phyloP scores from a whole-genome alignment of 2,113 vertebrate genomes.

The zebrafish (Danio rerio) region GRCz12tu NC_133177.1:23656001-23656500 shows the following conservation, averaged over 20 bases:
- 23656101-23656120: background rate
- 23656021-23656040: no score
- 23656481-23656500: no score
- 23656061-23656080: no score
- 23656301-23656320: background rate
- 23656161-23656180: conserved; percentile 66
- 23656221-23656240: conserved; percentile 37
- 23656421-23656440: no score
- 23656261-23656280: conserved; percentile 20
- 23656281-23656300: conserved; percentile 13
- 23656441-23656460: no score
- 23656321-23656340: conserved; percentile 49
- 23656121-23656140: conserved; percentile 21
- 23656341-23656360: conserved; percentile 53
- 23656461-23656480: no score
- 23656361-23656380: conserved; percentile 54
- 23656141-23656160: conserved; percentile 76
- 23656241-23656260: conserved; percentile 38
- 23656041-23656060: no score
- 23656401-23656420: background rate
- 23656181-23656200: conserved; percentile 81
- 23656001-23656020: no score
- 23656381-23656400: conserved; percentile 58
- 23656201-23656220: conserved; percentile 72
- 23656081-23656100: no score